These are phyloP conservation scores for Macrosiphum euphorbiae DNA, from an alignment of 2,888 invertebrate species.

Conservation along the genomic window DNA sequence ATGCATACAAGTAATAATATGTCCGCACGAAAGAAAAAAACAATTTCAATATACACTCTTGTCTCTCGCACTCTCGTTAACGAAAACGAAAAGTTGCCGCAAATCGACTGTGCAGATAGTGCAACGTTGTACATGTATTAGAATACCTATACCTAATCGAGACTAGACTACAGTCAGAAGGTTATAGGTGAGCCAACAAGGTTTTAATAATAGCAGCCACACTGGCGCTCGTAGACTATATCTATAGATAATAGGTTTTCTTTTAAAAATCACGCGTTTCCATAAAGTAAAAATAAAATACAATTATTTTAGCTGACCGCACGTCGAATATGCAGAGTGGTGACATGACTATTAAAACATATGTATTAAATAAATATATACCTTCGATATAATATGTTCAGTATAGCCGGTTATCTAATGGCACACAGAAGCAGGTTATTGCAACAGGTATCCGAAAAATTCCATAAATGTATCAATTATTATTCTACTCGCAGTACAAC, in stretches of 20 bases:
- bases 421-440: background rate
- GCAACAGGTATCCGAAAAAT: slow-evolving; percentile 32
- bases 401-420: background rate
- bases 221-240: background rate
- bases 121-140: background rate
- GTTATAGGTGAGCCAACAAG: background rate
- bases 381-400: background rate
- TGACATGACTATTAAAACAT: background rate
- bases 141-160: background rate
- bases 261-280: background rate
- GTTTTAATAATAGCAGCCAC: background rate
- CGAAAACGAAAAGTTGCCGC: background rate
- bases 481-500: background rate
- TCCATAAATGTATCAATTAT: slow-evolving; percentile 9
- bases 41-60: too few species aligned
- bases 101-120: background rate
- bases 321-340: background rate
- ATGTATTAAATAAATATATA: background rate
- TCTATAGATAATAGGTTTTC: background rate
- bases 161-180: background rate
- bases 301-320: background rate
- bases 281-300: background rate
- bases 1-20: too few species aligned
- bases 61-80: too few species aligned
- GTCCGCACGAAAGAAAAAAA: too few species aligned